phyloP scores from a whole-genome alignment of 2,888 invertebrate genomes.

The Volucella inanis region DNA sequence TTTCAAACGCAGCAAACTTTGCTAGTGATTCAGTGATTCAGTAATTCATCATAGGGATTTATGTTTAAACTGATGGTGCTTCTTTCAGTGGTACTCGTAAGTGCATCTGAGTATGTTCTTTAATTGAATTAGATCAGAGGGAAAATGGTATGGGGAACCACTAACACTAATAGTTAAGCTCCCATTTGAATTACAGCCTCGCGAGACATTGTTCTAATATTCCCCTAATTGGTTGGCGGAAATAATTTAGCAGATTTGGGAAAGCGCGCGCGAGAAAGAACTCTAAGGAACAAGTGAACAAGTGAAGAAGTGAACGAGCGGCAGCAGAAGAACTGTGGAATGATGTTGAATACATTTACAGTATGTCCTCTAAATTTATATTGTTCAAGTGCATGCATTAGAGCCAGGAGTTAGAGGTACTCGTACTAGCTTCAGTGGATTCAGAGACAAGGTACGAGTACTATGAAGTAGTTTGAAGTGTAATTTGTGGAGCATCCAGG shows the following conservation, averaged over 20 bases:
- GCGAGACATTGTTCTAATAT: conserved; percentile 30
- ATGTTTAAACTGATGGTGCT: conserved; percentile 37
- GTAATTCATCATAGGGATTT: conserved; percentile 63
- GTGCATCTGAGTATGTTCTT: not conserved
- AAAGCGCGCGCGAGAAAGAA: conserved; percentile 2
- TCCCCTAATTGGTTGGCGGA: conserved; percentile 43
- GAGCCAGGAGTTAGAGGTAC: not conserved
- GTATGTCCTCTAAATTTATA: conserved; percentile 43
- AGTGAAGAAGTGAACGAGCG: too few relatives aligned
- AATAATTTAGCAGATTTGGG: conserved; percentile 43
- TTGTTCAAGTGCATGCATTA: conserved; percentile 53
- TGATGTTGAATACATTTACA: conserved; percentile 46
- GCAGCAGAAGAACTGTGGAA: not conserved
- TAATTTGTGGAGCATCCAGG: conserved; percentile 40
- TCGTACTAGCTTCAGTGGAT: conserved; percentile 18
- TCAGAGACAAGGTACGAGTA: not conserved
- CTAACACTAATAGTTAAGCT: conserved; percentile 23
- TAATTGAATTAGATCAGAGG: conserved; percentile 49
- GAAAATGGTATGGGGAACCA: not conserved
- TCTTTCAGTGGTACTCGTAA: conserved; percentile 4
- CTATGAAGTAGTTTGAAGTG: not conserved
- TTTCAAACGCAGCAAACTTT: conserved; percentile 36
- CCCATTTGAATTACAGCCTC: conserved; percentile 32
- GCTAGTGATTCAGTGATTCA: too few relatives aligned
- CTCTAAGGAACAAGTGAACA: not conserved